Base-by-base conservation (phyloP, 2,113 vertebrate genomes). In the Sinocyclocheilus anophthalmus region DNA sequence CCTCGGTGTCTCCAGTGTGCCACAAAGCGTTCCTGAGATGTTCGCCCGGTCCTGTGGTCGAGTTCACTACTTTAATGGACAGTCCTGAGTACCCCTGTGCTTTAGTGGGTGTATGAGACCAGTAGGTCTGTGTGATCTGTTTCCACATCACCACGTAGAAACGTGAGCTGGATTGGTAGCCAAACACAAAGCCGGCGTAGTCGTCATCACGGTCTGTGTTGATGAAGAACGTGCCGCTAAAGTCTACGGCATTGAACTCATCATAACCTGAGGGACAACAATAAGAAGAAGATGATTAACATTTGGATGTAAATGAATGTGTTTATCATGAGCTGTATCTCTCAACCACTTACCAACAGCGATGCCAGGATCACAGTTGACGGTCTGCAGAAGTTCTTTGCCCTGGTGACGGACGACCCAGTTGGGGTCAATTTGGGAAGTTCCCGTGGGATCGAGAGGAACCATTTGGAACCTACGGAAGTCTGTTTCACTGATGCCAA, bases 131-230 rank as follows among this genome's bases (percentile, higher is more conserved):
- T 2, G 98, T 99, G 90, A 99, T 96, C 93, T 99, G 98, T 89
- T 99, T 99, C 98, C 98, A 99, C 98, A 99, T 99, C 70, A 99
- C 98, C 1, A 99, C 97, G 39, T 99, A 99, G 94, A 99, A 99
- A 87, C 97, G 97, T 61, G 97, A 96, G 91, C 98, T 99, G 76
- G 98, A 99, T 88, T 99, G 98, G 92, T 99, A 99, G 67, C 97
- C 97, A 86, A 99, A 99, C 55, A 99, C 98, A 83, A 99, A 99
- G 8, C 98, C 98, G 3, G 97, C 98, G 4, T 99, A 99, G 92
- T 99, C 98, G 7, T 99, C 98, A 63, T 99, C 98, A 86, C 98
- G 95, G 90, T 99, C 97, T 0, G 98, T 99, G 91, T 99, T 99
- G 91, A 99, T 96, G 92, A 99, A 99, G 95, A 99, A 99, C 2